Base-by-base conservation (phyloP, 1,140 invertebrate species). In the Cotesia glomerata region DNA sequence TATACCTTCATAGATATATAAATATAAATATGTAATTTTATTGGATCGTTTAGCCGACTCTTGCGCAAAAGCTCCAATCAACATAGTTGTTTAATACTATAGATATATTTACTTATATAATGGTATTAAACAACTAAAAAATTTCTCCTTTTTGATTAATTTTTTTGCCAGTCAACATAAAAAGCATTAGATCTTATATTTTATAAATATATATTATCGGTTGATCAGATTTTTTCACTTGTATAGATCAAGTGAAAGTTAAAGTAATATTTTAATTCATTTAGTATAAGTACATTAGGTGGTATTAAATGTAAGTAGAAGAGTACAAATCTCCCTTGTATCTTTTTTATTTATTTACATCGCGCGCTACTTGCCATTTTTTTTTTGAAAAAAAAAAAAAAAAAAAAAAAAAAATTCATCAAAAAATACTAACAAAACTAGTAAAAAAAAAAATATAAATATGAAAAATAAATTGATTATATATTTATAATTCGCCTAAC, bases 281-380 rank as follows among this genome's bases (percentile, higher is more conserved):
- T 35, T 16, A 65, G 65, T 45, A 32, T 34, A 65, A 16, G 18
- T 14, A 56, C n/a, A 51, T 18, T 66, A 34, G 39, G n/a, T 70
- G 45, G 58, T 58, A 54, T 66, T 32, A 62, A 72, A 7, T 11
- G 63, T 59, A 59, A 49, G 63, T 72, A 72, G 70, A 72, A 72
- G 45, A 72, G 70, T 72, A 72, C 70, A 72, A 72, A 72, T 59
- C 51, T 66, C 49, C 14, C 51, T 56, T 51, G 34, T 71, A 54
- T 18, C 13, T 18, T 64, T 49, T 39, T 63, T 56, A 34, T 66
- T 58, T 70, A 16, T 72, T 59, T 51, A 49, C 34, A 65, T 51
- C 35, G 34, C 16, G 36, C 36, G 63, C 63, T 65, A 65, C 63
- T 65, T 65, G 63, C 45, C 63, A 65, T 65, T 65, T 13, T 36